Base-by-base conservation (phyloP, 92 coral and sea anemone genomes). In the Paramuricea clavata region DNA sequence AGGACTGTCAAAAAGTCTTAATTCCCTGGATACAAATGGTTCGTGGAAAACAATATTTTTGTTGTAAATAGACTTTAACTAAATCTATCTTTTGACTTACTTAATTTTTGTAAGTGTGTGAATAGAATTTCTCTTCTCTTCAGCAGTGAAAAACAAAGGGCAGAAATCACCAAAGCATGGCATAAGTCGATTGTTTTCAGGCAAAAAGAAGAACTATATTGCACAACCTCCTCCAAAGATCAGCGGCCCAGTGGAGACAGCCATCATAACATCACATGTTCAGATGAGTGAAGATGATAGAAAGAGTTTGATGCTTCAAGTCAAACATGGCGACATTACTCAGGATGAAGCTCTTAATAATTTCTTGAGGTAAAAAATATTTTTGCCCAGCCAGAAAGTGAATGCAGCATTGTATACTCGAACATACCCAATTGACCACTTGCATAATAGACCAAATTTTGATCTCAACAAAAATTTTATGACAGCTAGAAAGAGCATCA, bases 261-360 rank as follows among this genome's bases (percentile, higher is more conserved):
- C 84, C 9, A 23, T 27, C 32, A 49, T 79, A 17, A 90, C 91
- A 13, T 97, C 98, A 6, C 89, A 92, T 31, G 93, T 97, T 4
- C 90, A 90, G 5, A 97, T 97, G 99, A 87, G 98, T 0, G 98
- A 97, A 74, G 99, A 94, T 35, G 99, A 97, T 83, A 92, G 99
- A 28, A 92, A 89, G 87, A 92, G 94, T 1, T 52, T 97, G 57
- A 97, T 97, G 99, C 84, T 97, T 52, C 89, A 93, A 91, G 99
- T 97, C 35, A 97, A 97, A 75, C 98, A 92, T 80, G 99, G 99
- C 33, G 99, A 97, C 25, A 90, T 94, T 19, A 94, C 98, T 13
- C 94, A 90, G n/a, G 99, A 97, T 81, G 99, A 97, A 62, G 99
- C 99, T 34, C 86, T 97, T 6, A 94, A 91, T 30, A 93, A 94